phyloP scores from a whole-genome alignment of 2,888 invertebrate genomes.

The Agriopis marginaria region DNA sequence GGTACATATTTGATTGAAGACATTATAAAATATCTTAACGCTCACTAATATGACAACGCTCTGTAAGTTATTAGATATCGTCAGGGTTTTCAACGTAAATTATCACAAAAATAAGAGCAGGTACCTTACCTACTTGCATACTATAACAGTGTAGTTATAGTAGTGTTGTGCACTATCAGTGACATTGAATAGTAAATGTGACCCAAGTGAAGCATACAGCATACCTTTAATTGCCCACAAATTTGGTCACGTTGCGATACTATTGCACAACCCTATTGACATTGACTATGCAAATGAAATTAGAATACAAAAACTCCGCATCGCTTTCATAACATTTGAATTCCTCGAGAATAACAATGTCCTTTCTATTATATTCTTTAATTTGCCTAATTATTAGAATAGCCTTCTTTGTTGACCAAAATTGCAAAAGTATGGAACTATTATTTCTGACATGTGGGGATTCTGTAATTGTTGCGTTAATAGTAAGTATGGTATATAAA shows the following conservation, averaged over 20 bases:
- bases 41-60: too few species aligned
- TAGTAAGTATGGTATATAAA: slow-evolving; percentile 40
- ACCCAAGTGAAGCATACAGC: slow-evolving; percentile 33
- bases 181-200: slow-evolving; percentile 49
- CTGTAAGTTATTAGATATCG: too few species aligned
- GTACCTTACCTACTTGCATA: not conserved
- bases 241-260: slow-evolving; percentile 53
- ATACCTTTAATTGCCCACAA: slow-evolving; percentile 54
- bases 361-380: slow-evolving; percentile 33
- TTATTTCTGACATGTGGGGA: slow-evolving; percentile 35
- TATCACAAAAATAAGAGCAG: not conserved
- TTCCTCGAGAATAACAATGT: slow-evolving; percentile 41
- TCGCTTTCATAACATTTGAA: slow-evolving; percentile 51
- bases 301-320: slow-evolving; percentile 49
- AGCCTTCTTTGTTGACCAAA: slow-evolving; percentile 21
- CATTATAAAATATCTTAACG: too few species aligned
- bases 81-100: too few species aligned
- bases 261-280: slow-evolving; percentile 66
- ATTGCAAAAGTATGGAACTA: slow-evolving; percentile 29
- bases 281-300: slow-evolving; percentile 60
- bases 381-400: slow-evolving; percentile 28
- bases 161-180: slow-evolving; percentile 16
- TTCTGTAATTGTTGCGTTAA: slow-evolving; percentile 44
- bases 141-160: not conserved
- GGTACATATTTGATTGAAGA: too few species aligned